phyloP scores from a whole-genome alignment of 1,140 invertebrate species.

The Caenorhabditis latens region DNA sequence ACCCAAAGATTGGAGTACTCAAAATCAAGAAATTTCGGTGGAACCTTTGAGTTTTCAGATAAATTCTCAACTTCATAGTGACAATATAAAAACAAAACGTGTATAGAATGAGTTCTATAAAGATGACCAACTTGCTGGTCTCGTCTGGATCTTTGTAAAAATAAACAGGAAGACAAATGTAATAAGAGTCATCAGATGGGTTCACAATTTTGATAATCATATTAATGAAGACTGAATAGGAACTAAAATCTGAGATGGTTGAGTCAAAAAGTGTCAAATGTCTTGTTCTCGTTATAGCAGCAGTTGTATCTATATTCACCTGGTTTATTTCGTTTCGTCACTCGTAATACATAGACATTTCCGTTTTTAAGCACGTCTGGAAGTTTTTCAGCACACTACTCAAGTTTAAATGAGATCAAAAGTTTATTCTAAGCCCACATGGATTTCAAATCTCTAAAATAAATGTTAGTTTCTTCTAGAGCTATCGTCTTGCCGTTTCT shows the following conservation, averaged over 20 bases:
- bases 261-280: not conserved
- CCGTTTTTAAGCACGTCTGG: too few relatives aligned
- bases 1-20: not conserved
- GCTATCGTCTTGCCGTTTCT: not conserved
- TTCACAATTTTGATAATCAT: slow-evolving; percentile 4
- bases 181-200: not conserved
- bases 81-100: not conserved
- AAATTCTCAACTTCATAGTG: not conserved
- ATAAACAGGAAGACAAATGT: not conserved
- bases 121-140: not conserved
- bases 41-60: not conserved
- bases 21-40: not conserved
- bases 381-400: too few relatives aligned
- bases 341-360: too few relatives aligned
- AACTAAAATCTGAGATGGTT: not conserved
- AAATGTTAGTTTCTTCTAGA: not conserved
- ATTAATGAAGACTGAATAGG: too few relatives aligned
- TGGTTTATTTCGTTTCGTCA: not conserved
- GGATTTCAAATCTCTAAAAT: not conserved
- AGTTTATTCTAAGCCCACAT: not conserved
- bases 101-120: not conserved
- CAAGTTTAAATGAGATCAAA: not conserved
- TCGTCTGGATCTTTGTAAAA: not conserved
- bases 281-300: not conserved
- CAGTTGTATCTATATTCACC: not conserved